Evolutionary conservation across 2,113 vertebrate genomes (phyloP), one percentile per base, ranked within the genome.

Genomic region (Turnix velox): DNA sequence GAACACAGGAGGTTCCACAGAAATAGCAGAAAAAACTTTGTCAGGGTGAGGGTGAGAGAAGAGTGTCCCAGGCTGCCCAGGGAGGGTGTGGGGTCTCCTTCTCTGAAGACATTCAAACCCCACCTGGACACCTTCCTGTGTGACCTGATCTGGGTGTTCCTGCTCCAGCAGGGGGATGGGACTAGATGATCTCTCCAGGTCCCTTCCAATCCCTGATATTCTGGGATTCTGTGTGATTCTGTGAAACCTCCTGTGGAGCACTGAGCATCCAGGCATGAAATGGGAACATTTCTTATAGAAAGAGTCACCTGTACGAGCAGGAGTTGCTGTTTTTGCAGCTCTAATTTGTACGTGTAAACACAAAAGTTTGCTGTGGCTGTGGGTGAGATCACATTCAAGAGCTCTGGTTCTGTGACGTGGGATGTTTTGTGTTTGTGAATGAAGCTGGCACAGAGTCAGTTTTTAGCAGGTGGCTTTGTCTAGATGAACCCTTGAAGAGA

Each of bases 321-420:
- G 35, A 94, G 73, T 79, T 9, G 20, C 91, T 88, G 75, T 35
- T 93, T 71, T 42, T 22, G 30, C 61, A 67, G 87, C 87, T 67
- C 42, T 91, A 87, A 94, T 96, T 91, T 91, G 94, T 84, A 96
- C 80, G 37, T 14, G 80, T 33, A 75, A 88, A 81, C 91, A 88
- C 46, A 59, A 55, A 88, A 46, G 24, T 4, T 23, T 27, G 73
- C 61, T 72, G 71, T 57, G 79, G 54, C 80, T 63, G 40, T 19
- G 68, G 68, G 46, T 46, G 75, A 51, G 87, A 63, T 88, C 57
- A 6, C 2, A 80, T 59, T 78, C 65, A 74, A 40, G 89, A 86
- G 88, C 0, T 0, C 30, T 11, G 54, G 6, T 22, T 79, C 39
- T 35, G 66, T 65, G 55, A 57, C 0, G 1, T 28, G 45, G 92